Conservation (phyloP, 2,113 vertebrate species). For the Heterotis niloticus region DNA sequence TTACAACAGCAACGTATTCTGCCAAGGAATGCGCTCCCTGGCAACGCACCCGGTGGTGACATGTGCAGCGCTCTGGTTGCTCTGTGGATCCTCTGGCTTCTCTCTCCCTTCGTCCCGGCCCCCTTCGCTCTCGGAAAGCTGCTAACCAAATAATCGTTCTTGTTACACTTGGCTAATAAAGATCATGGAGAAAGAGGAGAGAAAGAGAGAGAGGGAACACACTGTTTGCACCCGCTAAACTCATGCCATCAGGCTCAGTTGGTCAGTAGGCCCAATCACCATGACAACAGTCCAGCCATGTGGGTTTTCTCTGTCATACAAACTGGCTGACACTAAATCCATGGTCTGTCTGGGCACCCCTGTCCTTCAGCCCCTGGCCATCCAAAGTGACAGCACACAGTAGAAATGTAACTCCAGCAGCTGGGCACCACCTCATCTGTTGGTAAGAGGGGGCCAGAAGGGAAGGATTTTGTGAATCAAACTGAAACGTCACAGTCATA, state of each 20-base stretch:
- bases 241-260: too few species aligned
- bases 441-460: neutral
- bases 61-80: neutral
- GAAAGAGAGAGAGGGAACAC: neutral
- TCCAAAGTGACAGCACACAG: neutral
- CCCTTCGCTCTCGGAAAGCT: neutral
- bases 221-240: too few species aligned
- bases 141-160: neutral
- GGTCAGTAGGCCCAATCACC: too few species aligned
- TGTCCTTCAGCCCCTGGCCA: neutral
- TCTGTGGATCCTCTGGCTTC: too few species aligned
- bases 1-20: slow-evolving; percentile 15
- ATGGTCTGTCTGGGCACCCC: neutral
- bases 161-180: neutral
- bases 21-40: slow-evolving; percentile 20
- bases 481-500: slow-evolving; percentile 12
- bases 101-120: neutral
- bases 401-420: neutral
- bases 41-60: neutral
- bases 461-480: neutral
- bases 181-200: neutral
- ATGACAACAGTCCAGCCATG: neutral
- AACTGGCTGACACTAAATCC: neutral
- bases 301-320: neutral
- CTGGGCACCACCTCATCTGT: neutral